These are phyloP conservation scores for Lepidostoma basale DNA, from an alignment of 1,140 invertebrate genomes.

Conservation along the genomic window DNA sequence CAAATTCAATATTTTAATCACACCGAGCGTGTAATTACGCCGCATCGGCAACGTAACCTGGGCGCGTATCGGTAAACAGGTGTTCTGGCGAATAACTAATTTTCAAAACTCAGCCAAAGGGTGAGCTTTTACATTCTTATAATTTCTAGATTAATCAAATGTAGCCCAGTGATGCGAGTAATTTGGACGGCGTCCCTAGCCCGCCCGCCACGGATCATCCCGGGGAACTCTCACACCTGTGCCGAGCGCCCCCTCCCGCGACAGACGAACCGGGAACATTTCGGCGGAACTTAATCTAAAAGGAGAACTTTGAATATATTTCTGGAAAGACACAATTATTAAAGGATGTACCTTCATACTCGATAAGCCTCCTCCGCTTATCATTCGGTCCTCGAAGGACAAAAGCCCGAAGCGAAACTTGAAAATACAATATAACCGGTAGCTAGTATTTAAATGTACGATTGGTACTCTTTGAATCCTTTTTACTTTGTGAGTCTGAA, in stretches of 20 bases:
- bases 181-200: slow-evolving; percentile 34
- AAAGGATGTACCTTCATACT: neutral
- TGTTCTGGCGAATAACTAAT: slow-evolving; percentile 39
- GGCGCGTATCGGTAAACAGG: slow-evolving; percentile 39
- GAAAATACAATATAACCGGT: neutral
- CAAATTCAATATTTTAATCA: slow-evolving; percentile 30
- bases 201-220: neutral
- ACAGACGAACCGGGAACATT: neutral
- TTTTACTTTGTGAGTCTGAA: neutral
- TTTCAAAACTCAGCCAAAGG: slow-evolving; percentile 28
- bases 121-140: slow-evolving; percentile 45
- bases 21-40: slow-evolving; percentile 19
- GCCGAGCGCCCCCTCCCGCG: neutral
- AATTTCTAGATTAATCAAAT: slow-evolving; percentile 46
- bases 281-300: slow-evolving; percentile 10
- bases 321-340: neutral
- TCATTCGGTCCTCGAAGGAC: neutral
- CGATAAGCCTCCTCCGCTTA: neutral
- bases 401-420: neutral
- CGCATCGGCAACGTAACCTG: slow-evolving; percentile 18
- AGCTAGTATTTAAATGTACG: slow-evolving; percentile 1
- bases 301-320: slow-evolving; percentile 4
- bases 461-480: neutral
- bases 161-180: slow-evolving; percentile 44
- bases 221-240: slow-evolving; percentile 9